A percentile compares a stretch with the other conserved stretches of the same genome.
These are phyloP conservation scores for Brienomyrus longianalis DNA, from an alignment of 2,113 vertebrate species.

Conservation along the genomic window DNA sequence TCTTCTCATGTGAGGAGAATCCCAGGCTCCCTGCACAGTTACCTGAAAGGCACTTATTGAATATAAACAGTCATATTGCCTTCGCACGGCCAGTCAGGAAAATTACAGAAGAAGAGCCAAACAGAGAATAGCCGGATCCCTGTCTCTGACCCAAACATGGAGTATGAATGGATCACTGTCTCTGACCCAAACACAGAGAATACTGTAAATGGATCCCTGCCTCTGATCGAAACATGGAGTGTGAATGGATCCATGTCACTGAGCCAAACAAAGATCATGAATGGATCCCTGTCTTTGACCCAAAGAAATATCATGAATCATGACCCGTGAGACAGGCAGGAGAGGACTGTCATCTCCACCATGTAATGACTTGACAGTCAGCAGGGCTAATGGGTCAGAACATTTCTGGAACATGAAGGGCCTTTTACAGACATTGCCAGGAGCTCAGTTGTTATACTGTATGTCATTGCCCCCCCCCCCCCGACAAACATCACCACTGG, in stretches of 20 bases:
- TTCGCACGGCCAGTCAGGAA: background rate
- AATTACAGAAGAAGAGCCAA: background rate
- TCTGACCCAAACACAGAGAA: too few species aligned
- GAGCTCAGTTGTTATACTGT: background rate
- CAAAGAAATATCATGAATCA: too few species aligned
- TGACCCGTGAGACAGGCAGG: background rate
- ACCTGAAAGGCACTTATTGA: background rate
- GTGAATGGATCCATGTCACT: background rate
- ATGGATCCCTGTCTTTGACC: background rate
- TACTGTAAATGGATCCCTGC: background rate
- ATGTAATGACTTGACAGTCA: background rate
- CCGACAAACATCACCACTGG: background rate
- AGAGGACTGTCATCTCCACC: background rate
- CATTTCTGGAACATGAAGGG: background rate
- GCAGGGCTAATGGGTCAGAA: background rate
- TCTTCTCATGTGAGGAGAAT: background rate
- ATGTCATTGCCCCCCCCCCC: background rate
- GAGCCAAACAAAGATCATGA: background rate
- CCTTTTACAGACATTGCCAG: background rate
- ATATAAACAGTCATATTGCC: background rate
- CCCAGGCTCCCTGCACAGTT: background rate
- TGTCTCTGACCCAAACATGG: background rate
- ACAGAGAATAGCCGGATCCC: background rate
- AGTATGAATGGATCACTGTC: background rate
- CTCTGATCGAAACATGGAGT: background rate